Conservation (phyloP, 2,797 vertebrate species). For the Ibycter americanus region DNA sequence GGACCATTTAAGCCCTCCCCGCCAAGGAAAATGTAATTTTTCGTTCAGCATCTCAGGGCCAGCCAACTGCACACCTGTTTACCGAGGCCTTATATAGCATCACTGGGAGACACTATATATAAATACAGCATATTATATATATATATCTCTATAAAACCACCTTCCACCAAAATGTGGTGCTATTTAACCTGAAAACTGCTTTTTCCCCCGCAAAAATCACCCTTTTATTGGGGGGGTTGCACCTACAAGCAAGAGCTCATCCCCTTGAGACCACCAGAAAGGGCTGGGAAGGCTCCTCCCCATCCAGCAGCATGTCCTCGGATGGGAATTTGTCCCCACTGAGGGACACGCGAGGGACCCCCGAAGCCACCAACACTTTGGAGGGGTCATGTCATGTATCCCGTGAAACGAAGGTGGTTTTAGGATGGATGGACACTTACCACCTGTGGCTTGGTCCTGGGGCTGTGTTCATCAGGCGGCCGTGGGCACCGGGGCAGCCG, state of each 20-base stretch:
- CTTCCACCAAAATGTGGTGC: neutral
- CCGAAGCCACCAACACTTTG: neutral
- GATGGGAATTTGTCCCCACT: neutral
- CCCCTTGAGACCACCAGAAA: neutral
- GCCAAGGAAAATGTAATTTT: neutral
- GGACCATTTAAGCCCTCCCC: neutral
- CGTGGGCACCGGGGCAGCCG: slow-evolving; percentile 72
- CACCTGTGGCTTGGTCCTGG: slow-evolving; percentile 90
- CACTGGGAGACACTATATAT: neutral
- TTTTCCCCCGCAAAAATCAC: neutral
- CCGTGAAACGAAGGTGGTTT: fast-evolving
- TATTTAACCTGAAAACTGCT: neutral
- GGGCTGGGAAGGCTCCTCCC: neutral
- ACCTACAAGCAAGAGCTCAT: neutral
- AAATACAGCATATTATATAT: neutral
- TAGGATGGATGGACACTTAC: slow-evolving; percentile 79
- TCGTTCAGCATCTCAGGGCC: neutral
- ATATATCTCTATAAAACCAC: neutral
- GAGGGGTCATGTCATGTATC: fast-evolving
- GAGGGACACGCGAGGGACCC: fast-evolving
- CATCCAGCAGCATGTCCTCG: fast-evolving
- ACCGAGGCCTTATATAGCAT: neutral
- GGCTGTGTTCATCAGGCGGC: slow-evolving; percentile 73
- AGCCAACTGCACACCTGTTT: neutral
- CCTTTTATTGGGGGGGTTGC: neutral